These are phyloP conservation scores for Microtus pennsylvanicus DNA, from an alignment of 2,113 vertebrate species.

Conservation along the genomic window DNA sequence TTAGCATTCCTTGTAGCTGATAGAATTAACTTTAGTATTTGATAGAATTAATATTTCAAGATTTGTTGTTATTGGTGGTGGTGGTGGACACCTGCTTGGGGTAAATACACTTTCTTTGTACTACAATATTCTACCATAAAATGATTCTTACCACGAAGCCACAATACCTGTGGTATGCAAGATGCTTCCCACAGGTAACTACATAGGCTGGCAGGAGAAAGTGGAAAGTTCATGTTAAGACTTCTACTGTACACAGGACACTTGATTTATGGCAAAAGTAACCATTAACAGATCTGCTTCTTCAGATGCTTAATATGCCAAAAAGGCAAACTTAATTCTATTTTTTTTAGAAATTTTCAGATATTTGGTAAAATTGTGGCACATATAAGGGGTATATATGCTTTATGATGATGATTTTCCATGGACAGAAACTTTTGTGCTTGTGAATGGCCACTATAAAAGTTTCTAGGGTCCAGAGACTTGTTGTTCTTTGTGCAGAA, in stretches of 20 bases:
- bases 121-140: neutral
- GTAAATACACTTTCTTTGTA: neutral
- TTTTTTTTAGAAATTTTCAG: neutral
- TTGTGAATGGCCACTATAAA: neutral
- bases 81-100: too few relatives aligned
- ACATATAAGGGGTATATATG: neutral
- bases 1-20: too few relatives aligned
- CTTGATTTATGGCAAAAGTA: neutral
- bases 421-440: neutral
- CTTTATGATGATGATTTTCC: conserved; percentile 2
- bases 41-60: neutral
- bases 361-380: neutral
- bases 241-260: neutral
- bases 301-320: neutral
- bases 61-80: neutral
- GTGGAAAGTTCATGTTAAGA: neutral
- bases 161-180: neutral
- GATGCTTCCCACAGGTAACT: neutral
- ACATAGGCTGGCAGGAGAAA: neutral
- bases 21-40: neutral
- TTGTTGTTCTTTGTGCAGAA: neutral
- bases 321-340: neutral
- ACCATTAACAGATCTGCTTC: neutral
- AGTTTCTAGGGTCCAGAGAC: neutral
- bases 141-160: neutral